Evolutionary conservation across 35 echinoderm and acorn worm species (phyloP).

Genomic region (Patiria miniata): DNA sequence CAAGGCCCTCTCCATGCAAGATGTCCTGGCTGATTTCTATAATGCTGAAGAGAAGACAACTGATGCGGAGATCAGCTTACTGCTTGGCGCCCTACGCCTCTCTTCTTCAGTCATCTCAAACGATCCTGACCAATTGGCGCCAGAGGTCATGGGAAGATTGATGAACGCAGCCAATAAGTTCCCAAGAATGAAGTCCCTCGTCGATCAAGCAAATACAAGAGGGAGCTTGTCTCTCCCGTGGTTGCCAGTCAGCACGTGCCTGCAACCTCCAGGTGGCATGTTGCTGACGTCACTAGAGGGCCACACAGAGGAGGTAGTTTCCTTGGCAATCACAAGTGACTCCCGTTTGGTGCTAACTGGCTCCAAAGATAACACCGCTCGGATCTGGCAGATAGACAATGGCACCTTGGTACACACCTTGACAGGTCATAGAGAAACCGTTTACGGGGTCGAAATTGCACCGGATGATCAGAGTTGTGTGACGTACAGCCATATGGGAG

Average conservation of each 20-base stretch:
- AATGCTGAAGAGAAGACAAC: slow-evolving; percentile 20
- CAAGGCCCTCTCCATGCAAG: slow-evolving; percentile 62
- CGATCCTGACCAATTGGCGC: slow-evolving; percentile 66
- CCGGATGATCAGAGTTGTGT: slow-evolving; percentile 22
- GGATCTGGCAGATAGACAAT: slow-evolving; percentile 35
- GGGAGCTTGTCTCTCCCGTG: not conserved
- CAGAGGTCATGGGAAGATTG: slow-evolving; percentile 69
- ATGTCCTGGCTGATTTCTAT: slow-evolving; percentile 60
- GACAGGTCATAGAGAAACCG: slow-evolving; percentile 23
- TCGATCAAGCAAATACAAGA: slow-evolving; percentile 35
- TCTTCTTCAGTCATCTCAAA: slow-evolving; percentile 59
- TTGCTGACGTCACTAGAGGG: slow-evolving; percentile 39
- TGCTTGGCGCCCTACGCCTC: slow-evolving; percentile 62
- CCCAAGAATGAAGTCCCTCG: slow-evolving; percentile 27
- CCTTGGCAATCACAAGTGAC: slow-evolving; percentile 9
- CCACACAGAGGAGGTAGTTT: slow-evolving; percentile 30
- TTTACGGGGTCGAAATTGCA: slow-evolving; percentile 34
- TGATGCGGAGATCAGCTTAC: slow-evolving; percentile 48
- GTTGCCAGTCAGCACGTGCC: slow-evolving; percentile 24
- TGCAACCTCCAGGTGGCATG: slow-evolving; percentile 51
- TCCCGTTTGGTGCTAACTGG: slow-evolving; percentile 28
- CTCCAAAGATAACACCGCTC: slow-evolving; percentile 37
- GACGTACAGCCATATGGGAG: slow-evolving; percentile 36
- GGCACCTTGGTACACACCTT: slow-evolving; percentile 40
- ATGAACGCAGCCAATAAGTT: slow-evolving; percentile 32